Conservation (phyloP, 2,888 invertebrate genomes). For the Acrocera orbiculus region DNA sequence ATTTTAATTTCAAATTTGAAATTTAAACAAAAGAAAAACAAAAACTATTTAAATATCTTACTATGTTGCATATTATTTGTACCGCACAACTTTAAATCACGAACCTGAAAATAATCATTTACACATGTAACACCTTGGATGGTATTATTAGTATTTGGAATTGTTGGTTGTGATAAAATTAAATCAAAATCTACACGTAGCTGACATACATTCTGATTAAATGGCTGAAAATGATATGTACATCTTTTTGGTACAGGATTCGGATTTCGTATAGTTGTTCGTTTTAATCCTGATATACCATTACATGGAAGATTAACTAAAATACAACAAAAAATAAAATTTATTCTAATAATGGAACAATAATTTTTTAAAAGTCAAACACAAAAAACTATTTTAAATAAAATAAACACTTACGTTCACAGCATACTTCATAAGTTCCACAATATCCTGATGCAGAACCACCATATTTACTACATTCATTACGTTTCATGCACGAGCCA, state of each 20-base stretch:
- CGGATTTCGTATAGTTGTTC: constrained; percentile 24
- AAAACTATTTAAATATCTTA: constrained; percentile 20
- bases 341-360: too few relatives aligned
- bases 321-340: background rate
- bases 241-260: constrained; percentile 15
- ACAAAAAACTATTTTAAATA: too few relatives aligned
- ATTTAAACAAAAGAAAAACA: background rate
- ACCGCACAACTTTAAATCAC: constrained; percentile 35
- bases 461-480: constrained; percentile 23
- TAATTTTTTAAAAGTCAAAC: too few relatives aligned
- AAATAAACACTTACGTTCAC: constrained; percentile 22
- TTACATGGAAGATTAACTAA: constrained; percentile 25
- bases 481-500: constrained; percentile 25
- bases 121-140: constrained; percentile 6
- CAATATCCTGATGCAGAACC: constrained; percentile 25
- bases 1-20: too few relatives aligned
- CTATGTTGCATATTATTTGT: constrained; percentile 44
- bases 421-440: constrained; percentile 25
- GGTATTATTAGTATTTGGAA: constrained; percentile 18
- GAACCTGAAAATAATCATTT: constrained; percentile 21
- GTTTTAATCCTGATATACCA: constrained; percentile 20
- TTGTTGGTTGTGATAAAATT: constrained; percentile 17
- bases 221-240: constrained; percentile 23
- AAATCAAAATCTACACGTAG: constrained; percentile 23
- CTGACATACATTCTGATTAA: constrained; percentile 24